Evolutionary conservation across 2,113 vertebrate genomes (phyloP).

Genomic region (Aptenodytes patagonicus): DNA sequence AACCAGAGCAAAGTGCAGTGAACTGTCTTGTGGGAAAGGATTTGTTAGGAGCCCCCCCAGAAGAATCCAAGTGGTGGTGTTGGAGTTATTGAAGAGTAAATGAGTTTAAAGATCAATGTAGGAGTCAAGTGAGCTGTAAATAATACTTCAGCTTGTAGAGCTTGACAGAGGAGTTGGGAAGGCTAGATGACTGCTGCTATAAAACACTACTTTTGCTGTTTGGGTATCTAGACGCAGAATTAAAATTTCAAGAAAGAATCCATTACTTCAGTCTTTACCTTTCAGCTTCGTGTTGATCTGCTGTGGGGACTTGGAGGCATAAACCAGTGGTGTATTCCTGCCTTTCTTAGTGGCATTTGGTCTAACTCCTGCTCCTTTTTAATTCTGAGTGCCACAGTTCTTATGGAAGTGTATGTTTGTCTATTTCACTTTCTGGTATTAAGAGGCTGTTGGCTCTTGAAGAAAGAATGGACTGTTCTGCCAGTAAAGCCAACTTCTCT

Average conservation of each 20-base stretch:
- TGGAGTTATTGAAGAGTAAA: not conserved
- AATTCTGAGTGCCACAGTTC: not conserved
- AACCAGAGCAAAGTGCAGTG: not conserved
- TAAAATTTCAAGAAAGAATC: not conserved
- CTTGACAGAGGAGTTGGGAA: not conserved
- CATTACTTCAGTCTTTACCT: not conserved
- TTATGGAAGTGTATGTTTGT: not conserved
- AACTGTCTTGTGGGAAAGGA: not conserved
- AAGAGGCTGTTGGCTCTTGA: not conserved
- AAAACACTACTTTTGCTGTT: not conserved
- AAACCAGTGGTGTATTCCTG: not conserved
- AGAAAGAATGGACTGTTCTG: not conserved
- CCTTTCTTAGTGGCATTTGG: not conserved
- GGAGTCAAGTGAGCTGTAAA: not conserved
- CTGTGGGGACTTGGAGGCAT: not conserved
- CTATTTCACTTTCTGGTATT: not conserved
- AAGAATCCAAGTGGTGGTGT: not conserved
- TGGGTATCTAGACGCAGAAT: not conserved
- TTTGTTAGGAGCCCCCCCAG: not conserved
- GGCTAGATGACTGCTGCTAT: not conserved
- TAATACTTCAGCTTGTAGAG: not conserved
- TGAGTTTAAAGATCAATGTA: not conserved
- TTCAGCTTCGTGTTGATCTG: not conserved
- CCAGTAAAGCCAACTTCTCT: not conserved
- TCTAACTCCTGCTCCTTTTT: not conserved